A percentile compares a stretch with the other conserved stretches of the same genome.
Conservation (phyloP, 2,113 vertebrate species). For the Nibea coibor region DNA sequence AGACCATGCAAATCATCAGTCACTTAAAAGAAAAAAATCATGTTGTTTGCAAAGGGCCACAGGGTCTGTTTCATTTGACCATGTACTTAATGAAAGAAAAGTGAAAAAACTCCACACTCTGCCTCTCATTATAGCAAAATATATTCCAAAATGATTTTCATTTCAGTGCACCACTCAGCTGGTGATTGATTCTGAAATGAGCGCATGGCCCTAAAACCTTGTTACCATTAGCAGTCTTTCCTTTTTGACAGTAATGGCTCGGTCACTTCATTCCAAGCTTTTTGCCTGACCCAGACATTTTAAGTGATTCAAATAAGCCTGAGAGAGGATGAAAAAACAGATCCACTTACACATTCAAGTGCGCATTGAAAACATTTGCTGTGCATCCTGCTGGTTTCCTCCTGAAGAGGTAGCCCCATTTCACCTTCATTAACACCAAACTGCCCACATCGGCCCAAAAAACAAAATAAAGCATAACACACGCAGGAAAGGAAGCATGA, state of each 20-base stretch:
- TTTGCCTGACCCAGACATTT: constrained; percentile 68
- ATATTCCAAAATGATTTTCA: constrained; percentile 75
- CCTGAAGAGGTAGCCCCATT: constrained; percentile 40
- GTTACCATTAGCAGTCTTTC: constrained; percentile 63
- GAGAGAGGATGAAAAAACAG: constrained; percentile 56
- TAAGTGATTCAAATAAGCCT: constrained; percentile 71
- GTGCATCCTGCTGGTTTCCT: constrained; percentile 65
- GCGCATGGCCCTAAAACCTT: constrained; percentile 57
- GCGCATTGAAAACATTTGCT: constrained; percentile 70
- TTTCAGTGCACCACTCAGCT: constrained; percentile 52
- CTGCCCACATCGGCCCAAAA: constrained; percentile 43
- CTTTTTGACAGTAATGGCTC: constrained; percentile 76
- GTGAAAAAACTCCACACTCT: constrained; percentile 28
- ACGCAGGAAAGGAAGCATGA: constrained; percentile 36
- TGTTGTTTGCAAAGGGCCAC: constrained; percentile 70
- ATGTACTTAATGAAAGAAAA: constrained; percentile 56
- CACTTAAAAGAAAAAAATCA: constrained; percentile 60
- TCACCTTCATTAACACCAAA: constrained; percentile 66
- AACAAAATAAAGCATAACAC: constrained; percentile 30
- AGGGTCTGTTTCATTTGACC: constrained; percentile 66
- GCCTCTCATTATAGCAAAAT: constrained; percentile 70
- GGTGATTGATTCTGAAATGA: constrained; percentile 79
- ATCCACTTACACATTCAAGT: constrained; percentile 61
- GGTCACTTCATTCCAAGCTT: constrained; percentile 67
- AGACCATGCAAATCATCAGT: constrained; percentile 64